phyloP scores from a whole-genome alignment of 64 coral and sea anemone genomes.

The Actinia equina region DNA sequence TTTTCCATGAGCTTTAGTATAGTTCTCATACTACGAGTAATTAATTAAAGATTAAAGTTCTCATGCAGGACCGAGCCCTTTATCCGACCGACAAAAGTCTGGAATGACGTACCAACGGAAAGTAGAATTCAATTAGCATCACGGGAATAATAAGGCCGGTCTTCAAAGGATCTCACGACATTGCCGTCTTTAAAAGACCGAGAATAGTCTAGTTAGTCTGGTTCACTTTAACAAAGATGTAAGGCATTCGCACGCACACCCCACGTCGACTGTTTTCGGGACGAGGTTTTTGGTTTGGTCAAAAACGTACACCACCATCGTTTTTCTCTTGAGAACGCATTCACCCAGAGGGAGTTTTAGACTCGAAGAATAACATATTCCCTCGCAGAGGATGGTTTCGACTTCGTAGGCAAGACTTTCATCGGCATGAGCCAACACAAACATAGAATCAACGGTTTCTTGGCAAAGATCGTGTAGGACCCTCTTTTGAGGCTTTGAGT shows the following conservation, averaged over 20 bases:
- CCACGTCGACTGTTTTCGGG: neutral
- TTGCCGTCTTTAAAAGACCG: too few species aligned
- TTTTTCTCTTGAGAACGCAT: constrained; percentile 11
- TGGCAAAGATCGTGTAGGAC: neutral
- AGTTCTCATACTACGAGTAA: too few species aligned
- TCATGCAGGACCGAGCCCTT: too few species aligned
- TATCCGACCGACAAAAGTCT: too few species aligned
- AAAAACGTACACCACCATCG: neutral
- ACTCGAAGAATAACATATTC: neutral
- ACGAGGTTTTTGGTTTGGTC: neutral
- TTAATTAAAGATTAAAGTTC: too few species aligned
- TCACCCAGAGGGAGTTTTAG: neutral
- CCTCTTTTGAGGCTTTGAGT: neutral
- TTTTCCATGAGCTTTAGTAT: too few species aligned
- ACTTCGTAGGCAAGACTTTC: neutral
- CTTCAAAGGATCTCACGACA: too few species aligned
- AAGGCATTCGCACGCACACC: constrained; percentile 3
- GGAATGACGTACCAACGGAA: too few species aligned
- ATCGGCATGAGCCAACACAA: neutral
- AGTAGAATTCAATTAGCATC: too few species aligned
- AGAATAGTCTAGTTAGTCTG: too few species aligned
- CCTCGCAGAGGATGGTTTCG: neutral
- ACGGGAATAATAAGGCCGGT: too few species aligned
- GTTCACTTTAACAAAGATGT: neutral
- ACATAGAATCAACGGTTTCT: neutral